Evolutionary conservation across 2,797 vertebrate genomes (phyloP), one percentile per base, ranked within the genome.

Genomic region (Sebastes umbrosus): DNA sequence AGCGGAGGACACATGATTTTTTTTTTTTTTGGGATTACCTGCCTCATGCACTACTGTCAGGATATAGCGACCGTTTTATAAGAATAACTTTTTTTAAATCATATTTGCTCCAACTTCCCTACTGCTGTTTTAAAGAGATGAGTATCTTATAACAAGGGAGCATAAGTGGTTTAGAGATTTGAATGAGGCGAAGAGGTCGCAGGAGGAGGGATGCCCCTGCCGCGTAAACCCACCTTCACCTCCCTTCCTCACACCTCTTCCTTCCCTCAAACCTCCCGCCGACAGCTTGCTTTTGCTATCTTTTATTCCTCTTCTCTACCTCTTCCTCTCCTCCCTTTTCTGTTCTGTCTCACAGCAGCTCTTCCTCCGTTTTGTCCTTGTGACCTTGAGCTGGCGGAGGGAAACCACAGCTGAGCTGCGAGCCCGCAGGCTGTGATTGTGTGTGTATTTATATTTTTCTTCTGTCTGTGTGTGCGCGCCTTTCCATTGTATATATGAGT

Each of bases 361-460:
- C 43, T 73, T 9, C 2, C 63, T 59, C 34, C 0, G 1, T 18
- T 46, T 52, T 69, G 31, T 86, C 36, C 72, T n/a, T 7, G 43
- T 80, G 86, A 90, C 88, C 89, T 90, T 91, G 84, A 88, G 73
- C 67, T n/a, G 52, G 32, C 0, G 6, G 60, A 50, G 69, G 59
- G 22, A 76, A 73, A 72, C 60, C 67, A 46, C 76, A 18, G 52
- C 34, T 0, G 11, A 62, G 72, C 66, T 65, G 10, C 3, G 9
- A 31, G 65, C 68, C 59, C 71, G 68, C 59, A 12, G 74, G 69
- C 70, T 43, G 52, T 39, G 69, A 67, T 67, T 64, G 13, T 59
- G n/a, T 3, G 5, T 52, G 22, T 52, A 11, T 78, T 54, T 83
- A 22, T 68, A 34, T 62, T 63, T 62, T 74, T 57, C 29, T 27